A percentile compares a stretch with the other conserved stretches of the same genome.
Evolutionary conservation across 1,140 invertebrate species (phyloP).

Genomic region (Rhagoletis pomonella): DNA sequence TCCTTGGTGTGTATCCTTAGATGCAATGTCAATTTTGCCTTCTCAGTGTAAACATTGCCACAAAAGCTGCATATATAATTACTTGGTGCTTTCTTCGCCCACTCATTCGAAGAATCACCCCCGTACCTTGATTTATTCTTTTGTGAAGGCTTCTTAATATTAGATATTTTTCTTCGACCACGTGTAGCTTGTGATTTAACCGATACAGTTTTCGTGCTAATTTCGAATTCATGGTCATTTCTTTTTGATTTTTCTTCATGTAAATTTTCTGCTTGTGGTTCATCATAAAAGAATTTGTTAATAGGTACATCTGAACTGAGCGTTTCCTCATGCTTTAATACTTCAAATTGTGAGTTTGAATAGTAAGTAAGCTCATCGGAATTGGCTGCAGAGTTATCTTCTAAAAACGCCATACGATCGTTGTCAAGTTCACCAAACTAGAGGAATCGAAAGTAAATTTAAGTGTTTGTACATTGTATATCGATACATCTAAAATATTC

Average conservation of each 20-base stretch:
- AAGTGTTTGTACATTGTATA: too few relatives aligned
- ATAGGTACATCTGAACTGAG: neutral
- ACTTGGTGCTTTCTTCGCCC: neutral
- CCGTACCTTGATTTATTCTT: constrained; percentile 53
- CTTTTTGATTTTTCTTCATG: neutral
- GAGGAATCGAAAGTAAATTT: neutral
- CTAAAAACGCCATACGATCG: neutral
- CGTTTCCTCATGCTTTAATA: neutral
- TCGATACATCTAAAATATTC: too few relatives aligned
- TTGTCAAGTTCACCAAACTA: neutral
- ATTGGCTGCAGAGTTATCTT: neutral
- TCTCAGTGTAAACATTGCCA: constrained; percentile 63
- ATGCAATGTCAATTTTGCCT: constrained; percentile 63
- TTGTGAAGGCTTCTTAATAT: constrained; percentile 30
- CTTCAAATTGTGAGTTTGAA: neutral
- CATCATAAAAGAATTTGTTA: neutral
- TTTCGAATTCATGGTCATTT: neutral
- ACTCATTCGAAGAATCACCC: neutral
- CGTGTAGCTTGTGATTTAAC: neutral
- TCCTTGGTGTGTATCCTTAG: constrained; percentile 63
- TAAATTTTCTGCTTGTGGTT: neutral
- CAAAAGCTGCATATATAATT: constrained; percentile 63
- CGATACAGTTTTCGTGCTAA: neutral
- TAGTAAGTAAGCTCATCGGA: constrained; percentile 1
- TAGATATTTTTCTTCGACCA: neutral